These are phyloP conservation scores for Chaenogobius annularis DNA, from an alignment of 2,113 vertebrate species.

Conservation along the genomic window DNA sequence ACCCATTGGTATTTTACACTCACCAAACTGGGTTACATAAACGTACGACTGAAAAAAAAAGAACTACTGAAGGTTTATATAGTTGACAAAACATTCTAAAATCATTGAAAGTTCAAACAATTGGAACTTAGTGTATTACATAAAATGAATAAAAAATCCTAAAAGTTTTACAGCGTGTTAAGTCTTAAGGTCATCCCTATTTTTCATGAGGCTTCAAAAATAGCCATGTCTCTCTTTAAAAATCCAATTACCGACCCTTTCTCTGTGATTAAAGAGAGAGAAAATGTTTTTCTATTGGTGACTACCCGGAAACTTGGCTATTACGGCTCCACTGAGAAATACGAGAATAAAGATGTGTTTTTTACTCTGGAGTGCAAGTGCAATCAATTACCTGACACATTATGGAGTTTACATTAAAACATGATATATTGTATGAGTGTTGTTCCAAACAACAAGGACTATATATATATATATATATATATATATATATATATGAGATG, in stretches of 20 bases:
- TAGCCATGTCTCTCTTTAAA: conserved; percentile 25
- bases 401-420: not conserved
- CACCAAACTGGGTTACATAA: too few species aligned
- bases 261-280: conserved; percentile 27
- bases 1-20: too few species aligned
- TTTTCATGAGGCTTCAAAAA: conserved; percentile 30
- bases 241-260: conserved; percentile 38
- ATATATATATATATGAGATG: too few species aligned
- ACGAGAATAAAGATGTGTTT: conserved; percentile 6
- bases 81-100: too few species aligned
- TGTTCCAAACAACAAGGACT: too few species aligned
- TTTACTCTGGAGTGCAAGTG: not conserved
- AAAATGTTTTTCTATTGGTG: conserved; percentile 22
- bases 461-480: too few species aligned
- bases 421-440: not conserved
- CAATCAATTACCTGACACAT: not conserved
- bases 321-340: not conserved
- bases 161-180: conserved; percentile 18
- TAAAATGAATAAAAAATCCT: not conserved
- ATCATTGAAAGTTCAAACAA: not conserved
- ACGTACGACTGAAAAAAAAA: too few species aligned
- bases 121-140: not conserved
- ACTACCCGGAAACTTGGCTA: conserved; percentile 9
- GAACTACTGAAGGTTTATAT: too few species aligned
- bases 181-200: conserved; percentile 7